A percentile compares a stretch with the other conserved stretches of the same genome.
These are phyloP conservation scores for Bombyx mandarina DNA, from an alignment of 1,140 invertebrate genomes.

Conservation along the genomic window DNA sequence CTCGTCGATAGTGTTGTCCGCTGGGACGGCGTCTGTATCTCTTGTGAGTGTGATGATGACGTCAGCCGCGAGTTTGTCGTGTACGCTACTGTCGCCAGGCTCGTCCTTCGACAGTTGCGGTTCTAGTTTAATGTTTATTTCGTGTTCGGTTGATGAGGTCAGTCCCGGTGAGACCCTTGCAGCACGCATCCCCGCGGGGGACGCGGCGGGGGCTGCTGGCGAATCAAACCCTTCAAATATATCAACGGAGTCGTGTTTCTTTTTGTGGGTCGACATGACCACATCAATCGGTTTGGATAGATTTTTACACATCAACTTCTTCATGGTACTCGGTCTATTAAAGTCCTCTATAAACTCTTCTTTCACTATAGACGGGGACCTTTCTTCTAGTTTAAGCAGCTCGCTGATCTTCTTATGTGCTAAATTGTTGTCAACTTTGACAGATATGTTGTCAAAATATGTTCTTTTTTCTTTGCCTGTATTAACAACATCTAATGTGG, in stretches of 20 bases:
- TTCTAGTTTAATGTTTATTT: too few relatives aligned
- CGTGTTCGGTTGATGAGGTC: too few relatives aligned
- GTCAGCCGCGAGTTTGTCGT: too few relatives aligned
- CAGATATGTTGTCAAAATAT: constrained; percentile 30
- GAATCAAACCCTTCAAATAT: constrained; percentile 44
- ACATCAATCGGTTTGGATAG: constrained; percentile 15
- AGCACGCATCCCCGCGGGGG: too few relatives aligned
- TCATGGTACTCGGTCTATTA: constrained; percentile 33
- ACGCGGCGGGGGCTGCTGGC: constrained; percentile 8
- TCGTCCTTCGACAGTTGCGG: too few relatives aligned
- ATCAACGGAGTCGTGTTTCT: constrained; percentile 41
- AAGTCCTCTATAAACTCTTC: constrained; percentile 30
- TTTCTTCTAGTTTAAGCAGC: constrained; percentile 16
- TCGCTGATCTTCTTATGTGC: constrained; percentile 16
- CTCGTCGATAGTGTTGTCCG: constrained; percentile 43
- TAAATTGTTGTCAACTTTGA: constrained; percentile 4
- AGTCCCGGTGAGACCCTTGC: too few relatives aligned
- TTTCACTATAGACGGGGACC: constrained; percentile 44
- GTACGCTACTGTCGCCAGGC: too few relatives aligned
- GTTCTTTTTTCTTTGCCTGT: constrained; percentile 20
- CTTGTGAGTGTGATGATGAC: background rate
- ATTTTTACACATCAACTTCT: constrained; percentile 42
- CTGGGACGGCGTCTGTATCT: background rate
- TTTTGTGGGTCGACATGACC: constrained; percentile 5
- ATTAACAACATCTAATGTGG: background rate